Evolutionary conservation across 2,113 vertebrate species (phyloP).

Genomic region (Leucosticte australis): DNA sequence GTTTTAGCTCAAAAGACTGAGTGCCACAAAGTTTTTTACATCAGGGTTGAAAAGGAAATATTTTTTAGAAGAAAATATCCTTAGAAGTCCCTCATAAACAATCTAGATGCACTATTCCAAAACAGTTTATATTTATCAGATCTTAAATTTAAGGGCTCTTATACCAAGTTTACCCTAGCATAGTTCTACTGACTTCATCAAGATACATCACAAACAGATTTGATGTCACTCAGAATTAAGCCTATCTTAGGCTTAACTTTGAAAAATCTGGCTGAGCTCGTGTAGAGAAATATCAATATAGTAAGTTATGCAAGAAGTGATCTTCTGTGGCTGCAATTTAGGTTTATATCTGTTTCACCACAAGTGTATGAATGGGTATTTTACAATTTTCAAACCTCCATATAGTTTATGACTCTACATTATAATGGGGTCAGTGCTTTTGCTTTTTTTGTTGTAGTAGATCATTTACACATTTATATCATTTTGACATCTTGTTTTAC

Average conservation of each 20-base stretch:
- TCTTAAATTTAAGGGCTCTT: not conserved
- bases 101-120: not conserved
- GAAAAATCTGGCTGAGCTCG: not conserved
- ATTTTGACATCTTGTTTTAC: not conserved
- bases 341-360: not conserved
- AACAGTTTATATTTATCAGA: not conserved
- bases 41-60: not conserved
- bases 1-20: not conserved
- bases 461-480: not conserved
- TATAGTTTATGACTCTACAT: not conserved
- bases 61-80: not conserved
- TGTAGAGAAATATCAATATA: not conserved
- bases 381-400: not conserved
- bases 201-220: not conserved
- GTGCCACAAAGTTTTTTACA: not conserved
- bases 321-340: not conserved
- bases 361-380: not conserved
- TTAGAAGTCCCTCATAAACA: not conserved
- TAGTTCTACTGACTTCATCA: not conserved
- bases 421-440: not conserved
- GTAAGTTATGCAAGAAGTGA: not conserved
- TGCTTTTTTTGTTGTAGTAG: not conserved
- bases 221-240: not conserved
- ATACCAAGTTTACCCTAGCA: not conserved
- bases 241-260: not conserved